Conservation (phyloP, 2,113 vertebrate species). For the Rhinopithecus roxellana region DNA sequence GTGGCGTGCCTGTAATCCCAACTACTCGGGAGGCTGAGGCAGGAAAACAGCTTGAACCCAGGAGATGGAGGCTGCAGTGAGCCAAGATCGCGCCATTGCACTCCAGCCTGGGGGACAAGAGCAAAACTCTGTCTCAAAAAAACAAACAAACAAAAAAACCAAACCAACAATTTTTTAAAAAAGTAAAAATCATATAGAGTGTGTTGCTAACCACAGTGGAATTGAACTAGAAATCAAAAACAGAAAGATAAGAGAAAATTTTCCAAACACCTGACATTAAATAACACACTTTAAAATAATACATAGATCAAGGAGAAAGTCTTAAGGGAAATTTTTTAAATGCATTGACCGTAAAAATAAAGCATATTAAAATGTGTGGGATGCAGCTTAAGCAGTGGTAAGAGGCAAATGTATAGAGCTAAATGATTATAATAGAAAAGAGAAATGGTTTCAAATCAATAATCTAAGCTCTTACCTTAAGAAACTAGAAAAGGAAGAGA, state of each 20-base stretch:
- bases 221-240: too few species aligned
- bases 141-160: background rate
- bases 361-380: background rate
- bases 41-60: background rate
- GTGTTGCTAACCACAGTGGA: too few species aligned
- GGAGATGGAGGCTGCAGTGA: background rate
- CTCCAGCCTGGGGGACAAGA: background rate
- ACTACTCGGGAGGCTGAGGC: too few species aligned
- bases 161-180: too few species aligned
- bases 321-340: background rate
- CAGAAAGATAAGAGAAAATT: too few species aligned
- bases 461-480: background rate
- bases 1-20: too few species aligned
- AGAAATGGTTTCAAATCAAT: background rate
- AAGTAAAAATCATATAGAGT: too few species aligned
- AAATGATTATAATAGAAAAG: background rate
- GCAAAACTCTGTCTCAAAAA: background rate
- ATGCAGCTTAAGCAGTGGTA: background rate
- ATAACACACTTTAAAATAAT: background rate
- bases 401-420: background rate
- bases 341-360: background rate
- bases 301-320: background rate
- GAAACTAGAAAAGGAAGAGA: background rate
- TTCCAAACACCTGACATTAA: background rate
- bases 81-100: background rate